Conservation (phyloP, 2,888 invertebrate species). For the Callimorpha dominula region DNA sequence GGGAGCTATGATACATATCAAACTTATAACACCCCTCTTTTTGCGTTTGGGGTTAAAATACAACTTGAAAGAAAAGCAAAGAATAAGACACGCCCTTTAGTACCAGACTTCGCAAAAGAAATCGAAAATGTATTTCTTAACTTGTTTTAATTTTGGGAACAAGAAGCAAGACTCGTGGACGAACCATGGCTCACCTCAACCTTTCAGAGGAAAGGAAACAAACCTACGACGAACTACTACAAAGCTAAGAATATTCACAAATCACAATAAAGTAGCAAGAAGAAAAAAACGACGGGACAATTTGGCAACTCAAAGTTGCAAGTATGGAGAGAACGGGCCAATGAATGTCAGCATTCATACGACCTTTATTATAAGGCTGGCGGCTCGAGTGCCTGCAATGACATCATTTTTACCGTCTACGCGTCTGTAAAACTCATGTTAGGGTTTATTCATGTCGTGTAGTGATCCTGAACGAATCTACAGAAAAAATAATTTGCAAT, state of each 20-base stretch:
- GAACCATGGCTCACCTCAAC: no score
- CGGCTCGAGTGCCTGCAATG: background rate
- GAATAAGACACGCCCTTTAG: no score
- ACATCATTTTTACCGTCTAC: conserved; percentile 1
- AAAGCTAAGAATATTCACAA: background rate
- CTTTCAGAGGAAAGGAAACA: no score
- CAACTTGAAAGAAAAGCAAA: no score
- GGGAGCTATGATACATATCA: no score
- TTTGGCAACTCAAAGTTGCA: background rate
- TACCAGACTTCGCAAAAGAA: no score
- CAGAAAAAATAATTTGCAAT: no score
- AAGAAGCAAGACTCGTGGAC: no score
- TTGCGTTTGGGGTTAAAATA: no score
- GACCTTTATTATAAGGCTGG: background rate
- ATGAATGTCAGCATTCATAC: conserved; percentile 1
- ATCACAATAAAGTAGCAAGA: background rate
- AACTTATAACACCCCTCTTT: no score
- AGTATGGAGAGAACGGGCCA: background rate
- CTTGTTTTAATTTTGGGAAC: no score
- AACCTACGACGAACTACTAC: background rate
- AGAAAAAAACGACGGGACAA: background rate
- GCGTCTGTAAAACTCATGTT: background rate
- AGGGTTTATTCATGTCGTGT: background rate
- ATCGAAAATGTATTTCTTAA: no score
- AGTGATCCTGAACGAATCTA: background rate